Evolutionary conservation across 2,113 vertebrate species (phyloP), one percentile per base, ranked within the genome.

Genomic region (Zosterops lateralis): DNA sequence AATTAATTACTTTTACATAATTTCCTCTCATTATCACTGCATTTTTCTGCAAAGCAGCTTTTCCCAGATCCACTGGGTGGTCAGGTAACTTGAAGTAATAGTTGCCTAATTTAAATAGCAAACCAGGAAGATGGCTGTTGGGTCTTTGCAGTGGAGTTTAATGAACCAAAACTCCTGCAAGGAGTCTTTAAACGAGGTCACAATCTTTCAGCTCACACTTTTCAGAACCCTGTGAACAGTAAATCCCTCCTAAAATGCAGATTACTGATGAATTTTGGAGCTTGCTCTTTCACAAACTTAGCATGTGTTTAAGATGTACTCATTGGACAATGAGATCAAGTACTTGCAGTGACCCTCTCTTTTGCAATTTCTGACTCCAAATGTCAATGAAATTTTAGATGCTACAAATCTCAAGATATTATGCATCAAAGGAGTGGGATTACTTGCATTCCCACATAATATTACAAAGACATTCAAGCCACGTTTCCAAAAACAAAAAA

Each of bases 101-200:
- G 61, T 14, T 87, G 78, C 65, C 65, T 87, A 19, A 95, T 53
- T 86, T 58, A 91, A 94, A 95, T 1, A 93, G 57, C 42, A 93
- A 87, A 61, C 47, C 65, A 90, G 71, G 68, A 86, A 84, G 89
- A 89, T 2, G 54, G 57, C 45, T 53, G 31, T 56, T 95, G 82
- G 84, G 70, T 91, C 58, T 95, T 76, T 93, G 56, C 88, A 90
- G 62, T 32, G 28, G 74, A 95, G 91, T 92, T 91, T 70, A 94
- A 85, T 91, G 91, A 95, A 93, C 44, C 90, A 92, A 58, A 81
- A 90, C 79, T 91, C 76, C 58, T 53, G 54, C 34, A 66, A 89
- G 66, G 13, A 75, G 29, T 17, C 74, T 67, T 76, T 64, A 74
- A 67, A 89, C 66, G 90, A 93, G 76, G 84, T 72, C 93, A 91